Base-by-base conservation (phyloP, 2,888 invertebrate genomes). In the Phengaris alcon region DNA sequence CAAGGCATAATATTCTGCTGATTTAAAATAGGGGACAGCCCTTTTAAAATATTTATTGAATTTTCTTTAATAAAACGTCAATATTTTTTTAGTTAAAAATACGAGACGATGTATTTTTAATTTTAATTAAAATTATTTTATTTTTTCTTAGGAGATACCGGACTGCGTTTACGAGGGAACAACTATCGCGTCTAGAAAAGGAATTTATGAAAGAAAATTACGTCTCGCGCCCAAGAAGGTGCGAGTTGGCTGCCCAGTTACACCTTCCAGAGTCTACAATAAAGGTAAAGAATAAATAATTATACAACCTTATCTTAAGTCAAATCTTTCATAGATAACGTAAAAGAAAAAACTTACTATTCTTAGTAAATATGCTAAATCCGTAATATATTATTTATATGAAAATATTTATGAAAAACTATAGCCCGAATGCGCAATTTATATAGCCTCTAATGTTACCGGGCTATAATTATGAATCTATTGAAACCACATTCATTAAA, bases 151-250 rank as follows among this genome's bases (percentile, higher is more conserved):
- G 98, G 77, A 95, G 99, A 75, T 99, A 99, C 88, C 95, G 99
- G 73, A 99, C 99, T 0, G 99, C 99, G 0, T 99, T 99, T 90
- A 98, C 98, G 0, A 94, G 99, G 12, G 99, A 99, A 86, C 99
- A 99, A 87, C 91, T 99, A 68, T 96, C 95, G 0, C 94, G 98
- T 13, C 91, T 99, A 75, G 99, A 99, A 91, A 98, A 98, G 83
- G 99, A 99, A 88, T 99, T 99, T 87, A 96, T 96, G 90, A 97
- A 97, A 83, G 99, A 99, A 90, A 99, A 99, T 89, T 99, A 99
- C 90, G 99, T 99, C 0, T 98, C 98, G 0, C 93, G 99, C 75
- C 99, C 99, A 0, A 94, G 98, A 77, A 94, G 99, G 79, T 98
- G 99, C 86, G 99, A 99, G 88, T 92, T 99, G 59, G 99, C 99